These are phyloP conservation scores for Cephus sareptanus DNA, from an alignment of 2,888 invertebrate species.

Conservation along the genomic window DNA sequence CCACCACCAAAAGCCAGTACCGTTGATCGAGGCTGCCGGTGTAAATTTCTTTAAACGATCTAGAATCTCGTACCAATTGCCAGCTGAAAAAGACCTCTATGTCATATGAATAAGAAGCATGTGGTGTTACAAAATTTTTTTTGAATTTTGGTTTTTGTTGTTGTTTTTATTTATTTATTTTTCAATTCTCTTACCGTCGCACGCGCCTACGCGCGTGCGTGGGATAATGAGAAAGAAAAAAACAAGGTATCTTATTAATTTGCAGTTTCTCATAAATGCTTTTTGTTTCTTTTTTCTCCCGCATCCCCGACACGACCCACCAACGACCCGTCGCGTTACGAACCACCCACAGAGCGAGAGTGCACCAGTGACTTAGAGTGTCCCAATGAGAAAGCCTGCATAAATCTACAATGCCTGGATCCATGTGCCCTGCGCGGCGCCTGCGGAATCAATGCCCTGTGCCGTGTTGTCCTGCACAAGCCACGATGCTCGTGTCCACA, in stretches of 20 bases:
- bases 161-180: neutral
- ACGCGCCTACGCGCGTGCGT: constrained; percentile 1
- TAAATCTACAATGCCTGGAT: constrained; percentile 90
- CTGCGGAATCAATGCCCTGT: constrained; percentile 90
- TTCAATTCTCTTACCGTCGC: neutral
- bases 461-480: constrained; percentile 85
- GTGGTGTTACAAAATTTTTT: constrained; percentile 68
- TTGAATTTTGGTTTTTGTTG: constrained; percentile 69
- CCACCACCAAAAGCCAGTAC: neutral
- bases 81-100: constrained; percentile 34
- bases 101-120: constrained; percentile 68
- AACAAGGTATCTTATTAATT: constrained; percentile 70
- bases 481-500: constrained; percentile 90
- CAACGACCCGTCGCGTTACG: constrained; percentile 19
- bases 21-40: neutral
- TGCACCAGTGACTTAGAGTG: constrained; percentile 93
- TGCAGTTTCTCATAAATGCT: constrained; percentile 87
- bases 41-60: neutral
- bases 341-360: constrained; percentile 77
- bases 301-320: constrained; percentile 51
- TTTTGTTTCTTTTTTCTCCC: constrained; percentile 73
- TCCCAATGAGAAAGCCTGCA: constrained; percentile 90
- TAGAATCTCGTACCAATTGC: neutral
- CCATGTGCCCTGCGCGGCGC: constrained; percentile 89
- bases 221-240: neutral